Percentiles rank a stretch among this genome's conserved stretches.
Evolutionary conservation across 64 coral and sea anemone genomes (phyloP).

Genomic region (Acropora tenuis): DNA sequence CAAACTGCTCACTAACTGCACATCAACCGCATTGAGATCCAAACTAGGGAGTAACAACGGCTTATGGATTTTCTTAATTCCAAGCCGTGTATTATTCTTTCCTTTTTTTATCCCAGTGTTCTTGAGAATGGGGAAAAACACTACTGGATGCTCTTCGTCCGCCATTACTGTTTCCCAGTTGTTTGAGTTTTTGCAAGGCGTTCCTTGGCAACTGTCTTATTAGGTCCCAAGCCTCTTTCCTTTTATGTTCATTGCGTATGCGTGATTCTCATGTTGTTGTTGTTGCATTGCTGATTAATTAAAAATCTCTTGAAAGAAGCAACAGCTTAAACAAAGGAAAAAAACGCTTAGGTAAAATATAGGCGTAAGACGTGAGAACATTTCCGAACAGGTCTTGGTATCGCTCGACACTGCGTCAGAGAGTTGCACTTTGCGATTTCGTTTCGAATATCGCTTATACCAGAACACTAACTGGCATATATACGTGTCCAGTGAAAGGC

Average conservation of each 20-base stretch:
- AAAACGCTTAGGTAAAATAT: no score
- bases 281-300: no score
- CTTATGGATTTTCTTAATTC: conserved; percentile 34
- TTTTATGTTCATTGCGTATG: background rate
- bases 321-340: no score
- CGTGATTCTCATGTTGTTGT: background rate
- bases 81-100: conserved; percentile 9
- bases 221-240: conserved; percentile 3
- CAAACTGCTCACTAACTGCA: conserved; percentile 64
- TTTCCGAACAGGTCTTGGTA: no score
- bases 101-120: background rate
- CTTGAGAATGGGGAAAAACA: conserved; percentile 19
- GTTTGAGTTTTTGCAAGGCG: background rate
- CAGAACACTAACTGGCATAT: no score
- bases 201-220: conserved; percentile 36
- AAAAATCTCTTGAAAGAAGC: no score
- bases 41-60: conserved; percentile 72
- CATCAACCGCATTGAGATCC: conserved; percentile 70
- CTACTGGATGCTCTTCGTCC: background rate
- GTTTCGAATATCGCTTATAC: no score
- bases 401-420: no score
- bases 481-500: no score
- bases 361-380: no score
- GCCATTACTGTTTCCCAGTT: conserved; percentile 7
- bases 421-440: no score